These are phyloP conservation scores for Gastrophryne carolinensis DNA, from an alignment of 2,797 vertebrate genomes.

Conservation along the genomic window DNA sequence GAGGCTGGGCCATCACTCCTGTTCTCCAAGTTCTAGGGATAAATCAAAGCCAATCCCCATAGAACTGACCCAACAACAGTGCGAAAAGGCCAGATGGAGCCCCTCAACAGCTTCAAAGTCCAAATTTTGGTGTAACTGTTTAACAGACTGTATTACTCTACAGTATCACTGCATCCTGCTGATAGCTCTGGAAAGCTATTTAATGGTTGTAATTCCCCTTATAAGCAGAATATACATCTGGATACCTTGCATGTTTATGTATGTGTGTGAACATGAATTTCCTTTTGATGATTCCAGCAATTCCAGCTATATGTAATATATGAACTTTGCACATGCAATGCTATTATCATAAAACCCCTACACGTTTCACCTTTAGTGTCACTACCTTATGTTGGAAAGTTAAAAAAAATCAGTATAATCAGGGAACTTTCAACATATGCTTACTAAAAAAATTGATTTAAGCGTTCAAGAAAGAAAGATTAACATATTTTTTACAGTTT, in stretches of 20 bases:
- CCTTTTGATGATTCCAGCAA: not conserved
- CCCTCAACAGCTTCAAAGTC: too few species aligned
- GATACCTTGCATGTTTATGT: constrained; percentile 44
- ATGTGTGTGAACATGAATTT: too few species aligned
- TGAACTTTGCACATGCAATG: not conserved
- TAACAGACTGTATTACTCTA: too few species aligned
- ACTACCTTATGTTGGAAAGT: not conserved
- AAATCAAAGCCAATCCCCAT: too few species aligned
- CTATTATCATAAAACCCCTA: not conserved
- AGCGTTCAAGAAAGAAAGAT: constrained; percentile 3
- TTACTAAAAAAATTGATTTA: constrained; percentile 7
- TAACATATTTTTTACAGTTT: constrained; percentile 10
- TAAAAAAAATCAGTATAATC: constrained; percentile 6
- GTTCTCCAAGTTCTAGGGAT: too few species aligned
- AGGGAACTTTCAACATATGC: not conserved
- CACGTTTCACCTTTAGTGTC: not conserved
- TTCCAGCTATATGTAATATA: not conserved
- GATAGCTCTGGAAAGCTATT: too few species aligned
- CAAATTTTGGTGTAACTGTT: too few species aligned
- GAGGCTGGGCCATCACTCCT: too few species aligned
- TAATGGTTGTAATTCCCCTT: too few species aligned
- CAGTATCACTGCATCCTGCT: too few species aligned
- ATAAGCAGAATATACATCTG: constrained; percentile 29
- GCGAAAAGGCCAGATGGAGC: too few species aligned
- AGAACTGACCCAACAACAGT: too few species aligned